A percentile compares a stretch with the other conserved stretches of the same genome.
Evolutionary conservation across 2,797 vertebrate species (phyloP).

Genomic region (Ctenochaetus hawaiiensis): DNA sequence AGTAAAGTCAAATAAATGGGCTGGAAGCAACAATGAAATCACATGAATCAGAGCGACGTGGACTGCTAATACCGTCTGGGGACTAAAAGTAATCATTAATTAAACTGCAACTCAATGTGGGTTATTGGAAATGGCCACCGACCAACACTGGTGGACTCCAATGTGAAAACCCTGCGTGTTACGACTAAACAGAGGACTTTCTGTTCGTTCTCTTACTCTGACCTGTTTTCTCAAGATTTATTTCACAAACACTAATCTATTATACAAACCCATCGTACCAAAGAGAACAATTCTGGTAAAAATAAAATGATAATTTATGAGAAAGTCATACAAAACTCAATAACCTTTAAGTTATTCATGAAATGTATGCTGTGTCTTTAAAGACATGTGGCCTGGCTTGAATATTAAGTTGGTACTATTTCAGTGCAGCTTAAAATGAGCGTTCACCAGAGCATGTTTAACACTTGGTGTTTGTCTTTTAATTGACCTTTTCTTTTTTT

Average conservation of each 20-base stretch:
- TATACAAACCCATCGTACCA: slow-evolving; percentile 33
- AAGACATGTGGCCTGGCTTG: slow-evolving; percentile 17
- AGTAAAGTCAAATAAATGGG: slow-evolving; percentile 51
- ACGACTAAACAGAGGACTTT: slow-evolving; percentile 22
- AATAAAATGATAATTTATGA: slow-evolving; percentile 45
- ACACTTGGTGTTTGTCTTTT: slow-evolving; percentile 38
- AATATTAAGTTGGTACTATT: slow-evolving; percentile 28
- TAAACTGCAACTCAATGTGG: slow-evolving; percentile 38
- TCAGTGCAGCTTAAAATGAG: slow-evolving; percentile 59
- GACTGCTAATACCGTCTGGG: slow-evolving; percentile 38
- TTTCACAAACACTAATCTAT: slow-evolving; percentile 48
- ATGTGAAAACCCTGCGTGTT: slow-evolving; percentile 24
- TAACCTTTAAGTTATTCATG: slow-evolving; percentile 29
- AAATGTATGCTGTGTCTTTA: slow-evolving; percentile 9
- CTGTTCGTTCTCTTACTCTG: slow-evolving; percentile 21
- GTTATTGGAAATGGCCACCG: slow-evolving; percentile 19
- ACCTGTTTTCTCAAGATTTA: slow-evolving; percentile 9
- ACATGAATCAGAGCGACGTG: slow-evolving; percentile 45
- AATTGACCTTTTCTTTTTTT: slow-evolving; percentile 61
- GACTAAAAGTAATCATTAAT: slow-evolving; percentile 51
- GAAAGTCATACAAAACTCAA: slow-evolving; percentile 37
- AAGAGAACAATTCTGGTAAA: slow-evolving; percentile 15
- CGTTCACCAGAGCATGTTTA: slow-evolving; percentile 25
- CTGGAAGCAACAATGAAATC: slow-evolving; percentile 48
- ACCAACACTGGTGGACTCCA: slow-evolving; percentile 13